A percentile compares a stretch with the other conserved stretches of the same genome.
Evolutionary conservation across 1,140 invertebrate genomes (phyloP).

Genomic region (Euwallacea similis): DNA sequence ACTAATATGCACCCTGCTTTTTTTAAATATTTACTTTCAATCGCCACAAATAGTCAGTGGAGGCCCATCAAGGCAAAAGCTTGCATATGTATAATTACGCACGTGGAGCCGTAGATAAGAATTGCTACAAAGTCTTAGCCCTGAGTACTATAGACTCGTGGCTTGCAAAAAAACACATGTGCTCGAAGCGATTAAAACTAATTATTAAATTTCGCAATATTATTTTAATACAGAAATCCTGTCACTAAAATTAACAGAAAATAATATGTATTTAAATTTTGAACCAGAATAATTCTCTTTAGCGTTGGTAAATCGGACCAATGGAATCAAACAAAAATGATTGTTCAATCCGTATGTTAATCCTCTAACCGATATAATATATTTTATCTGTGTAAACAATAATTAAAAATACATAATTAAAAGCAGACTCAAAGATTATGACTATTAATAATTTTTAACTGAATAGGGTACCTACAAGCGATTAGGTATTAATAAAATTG

Average conservation of each 20-base stretch:
- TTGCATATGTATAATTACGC: too few species aligned
- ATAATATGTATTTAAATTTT: constrained; percentile 6
- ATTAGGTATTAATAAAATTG: too few species aligned
- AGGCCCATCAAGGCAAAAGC: too few species aligned
- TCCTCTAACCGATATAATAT: constrained; percentile 12
- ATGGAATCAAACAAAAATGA: constrained; percentile 15
- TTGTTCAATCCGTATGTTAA: constrained; percentile 11
- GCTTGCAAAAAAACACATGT: too few species aligned
- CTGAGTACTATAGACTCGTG: too few species aligned
- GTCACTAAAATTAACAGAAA: neutral
- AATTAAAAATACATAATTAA: constrained; percentile 17
- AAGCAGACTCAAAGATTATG: constrained; percentile 3
- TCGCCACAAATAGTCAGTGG: too few species aligned
- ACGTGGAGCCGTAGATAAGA: too few species aligned
- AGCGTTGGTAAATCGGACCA: constrained; percentile 3
- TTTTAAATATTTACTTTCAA: too few species aligned
- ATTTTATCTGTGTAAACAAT: constrained; percentile 14
- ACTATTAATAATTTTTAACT: neutral
- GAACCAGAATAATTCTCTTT: constrained; percentile 10
- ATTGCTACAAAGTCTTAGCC: too few species aligned
- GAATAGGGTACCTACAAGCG: too few species aligned
- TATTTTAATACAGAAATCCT: constrained; percentile 13
- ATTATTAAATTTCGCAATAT: neutral
- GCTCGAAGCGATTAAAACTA: too few species aligned
- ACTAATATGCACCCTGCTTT: too few species aligned